Evolutionary conservation across 1,140 invertebrate genomes (phyloP), one percentile per base, ranked within the genome.

Genomic region (Galendromus occidentalis): DNA sequence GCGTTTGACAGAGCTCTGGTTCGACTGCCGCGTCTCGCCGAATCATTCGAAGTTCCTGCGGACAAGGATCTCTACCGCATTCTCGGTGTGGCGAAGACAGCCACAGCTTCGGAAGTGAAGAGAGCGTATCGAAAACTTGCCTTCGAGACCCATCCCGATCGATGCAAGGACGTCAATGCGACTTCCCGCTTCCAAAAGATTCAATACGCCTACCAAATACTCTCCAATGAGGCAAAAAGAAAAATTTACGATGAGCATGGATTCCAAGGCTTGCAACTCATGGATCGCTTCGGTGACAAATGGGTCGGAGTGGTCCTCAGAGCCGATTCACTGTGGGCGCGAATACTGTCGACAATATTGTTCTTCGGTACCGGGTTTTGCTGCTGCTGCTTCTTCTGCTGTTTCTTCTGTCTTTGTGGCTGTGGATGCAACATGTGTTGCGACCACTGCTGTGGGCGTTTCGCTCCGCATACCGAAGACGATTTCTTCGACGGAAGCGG

Each of bases 171-270:
- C 0, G 75, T 90, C 2, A 88, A 86, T 66, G 94, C 95, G 0
- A 94, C 97, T 75, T 91, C 94, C 70, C 90, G 89, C 71, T 99
- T 98, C 76, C 98, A 98, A 78, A 89, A 96, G 74, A 85, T 98
- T 1, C 93, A 94, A 0, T 94, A 98, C 79, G 95, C 95, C 0
- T 98, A 98, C 75, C 51, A 59, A 33, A 22, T 59, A 20, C 51
- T 59, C 5, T 59, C 33, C 25, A 22, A 59, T 22, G 25, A 25
- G 25, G 33, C n/a, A 17, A 59, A 59, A 33, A 17, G 51, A 14
- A 17, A 59, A 29, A 59, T 59, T 22, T 59, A 59, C 22, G 51
- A 59, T 22, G 25, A 22, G 9, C 33, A 29, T 33, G 51, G 51
- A 25, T 29, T 25, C 22, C n/a, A 59, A 33, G 51, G 25, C 33